Base-by-base conservation (phyloP, 2,888 invertebrate genomes). In the Galerucella calmariensis region DNA sequence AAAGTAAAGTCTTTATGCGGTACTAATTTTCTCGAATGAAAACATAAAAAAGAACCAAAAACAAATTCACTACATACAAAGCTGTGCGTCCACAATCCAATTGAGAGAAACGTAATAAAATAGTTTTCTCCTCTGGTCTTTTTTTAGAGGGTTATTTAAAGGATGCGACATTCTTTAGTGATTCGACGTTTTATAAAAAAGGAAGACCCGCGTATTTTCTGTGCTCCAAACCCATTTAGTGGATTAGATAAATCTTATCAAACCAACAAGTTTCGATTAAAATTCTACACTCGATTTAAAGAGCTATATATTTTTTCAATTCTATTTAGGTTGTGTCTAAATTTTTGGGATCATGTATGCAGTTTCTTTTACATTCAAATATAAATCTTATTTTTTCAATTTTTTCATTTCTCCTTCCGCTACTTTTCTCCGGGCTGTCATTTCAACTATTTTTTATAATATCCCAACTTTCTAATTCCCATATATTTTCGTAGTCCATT, bases 111-210 rank as follows among this genome's bases (percentile, higher is more conserved):
- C 35, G 24, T 51, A 66, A 66, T 66, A 66, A 66, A 66, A 66
- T 66, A 51, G 66, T 66, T 67, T 67, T 67, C 56, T 67, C 35
- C 46, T 67, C 27, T 2, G 59, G 58, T 70, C 74, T 67, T 74
- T 74, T 70, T 48, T 53, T 61, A 66, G 59, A 58, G 69, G 61
- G 48, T 70, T 74, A 74, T 74, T 74, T 70, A 70, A 67, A 74
- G 74, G 61, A 70, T 62, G 14, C 73, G 56, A 48, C 69, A 74
- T 74, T 74, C 74, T 66, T 48, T 51, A 51, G 66, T 58, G 20
- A 58, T 16, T 58, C 16, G 11, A 16, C 12, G 12, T 12, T 20
- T 67, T 56, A 67, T 67, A 66, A 66, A 66, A 66, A 66, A 6
- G 66, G 51, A 66, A 51, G 24, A 12, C 24, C 12, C 14, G 27